Conservation (phyloP, 2,113 vertebrate genomes). For the Monarcha castaneiventris region DNA sequence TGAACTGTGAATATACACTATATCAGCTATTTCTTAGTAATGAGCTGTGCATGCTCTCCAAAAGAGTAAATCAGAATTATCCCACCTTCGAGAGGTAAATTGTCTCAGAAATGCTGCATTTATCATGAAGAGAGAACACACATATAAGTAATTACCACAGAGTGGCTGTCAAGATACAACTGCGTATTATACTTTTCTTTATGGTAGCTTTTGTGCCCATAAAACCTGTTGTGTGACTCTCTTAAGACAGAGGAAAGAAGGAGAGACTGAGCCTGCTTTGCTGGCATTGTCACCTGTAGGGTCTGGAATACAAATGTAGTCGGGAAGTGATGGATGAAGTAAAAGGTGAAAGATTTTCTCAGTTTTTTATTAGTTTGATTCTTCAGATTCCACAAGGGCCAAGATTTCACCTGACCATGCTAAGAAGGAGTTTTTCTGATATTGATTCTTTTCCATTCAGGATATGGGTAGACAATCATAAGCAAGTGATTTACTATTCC, state of each 20-base stretch:
- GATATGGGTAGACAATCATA: not conserved
- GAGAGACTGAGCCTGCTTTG: not conserved
- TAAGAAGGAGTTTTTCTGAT: not conserved
- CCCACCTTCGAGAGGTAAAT: not conserved
- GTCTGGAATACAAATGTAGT: not conserved
- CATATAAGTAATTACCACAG: not conserved
- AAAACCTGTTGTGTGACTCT: not conserved
- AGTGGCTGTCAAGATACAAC: not conserved
- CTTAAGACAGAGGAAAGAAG: not conserved
- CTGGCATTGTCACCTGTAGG: not conserved
- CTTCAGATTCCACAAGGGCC: not conserved
- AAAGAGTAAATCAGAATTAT: not conserved
- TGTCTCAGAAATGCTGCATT: not conserved
- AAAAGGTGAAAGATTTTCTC: not conserved
- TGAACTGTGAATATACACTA: not conserved
- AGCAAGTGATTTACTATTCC: not conserved
- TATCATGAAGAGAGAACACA: not conserved
- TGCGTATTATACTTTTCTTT: not conserved
- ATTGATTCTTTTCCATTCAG: not conserved
- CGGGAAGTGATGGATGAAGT: not conserved
- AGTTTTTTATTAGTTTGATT: not conserved
- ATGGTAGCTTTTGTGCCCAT: not conserved
- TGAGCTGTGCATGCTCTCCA: not conserved
- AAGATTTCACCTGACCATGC: not conserved
- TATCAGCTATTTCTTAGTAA: not conserved